These are phyloP conservation scores for Drepana falcataria DNA, from an alignment of 2,888 invertebrate species.

Conservation along the genomic window DNA sequence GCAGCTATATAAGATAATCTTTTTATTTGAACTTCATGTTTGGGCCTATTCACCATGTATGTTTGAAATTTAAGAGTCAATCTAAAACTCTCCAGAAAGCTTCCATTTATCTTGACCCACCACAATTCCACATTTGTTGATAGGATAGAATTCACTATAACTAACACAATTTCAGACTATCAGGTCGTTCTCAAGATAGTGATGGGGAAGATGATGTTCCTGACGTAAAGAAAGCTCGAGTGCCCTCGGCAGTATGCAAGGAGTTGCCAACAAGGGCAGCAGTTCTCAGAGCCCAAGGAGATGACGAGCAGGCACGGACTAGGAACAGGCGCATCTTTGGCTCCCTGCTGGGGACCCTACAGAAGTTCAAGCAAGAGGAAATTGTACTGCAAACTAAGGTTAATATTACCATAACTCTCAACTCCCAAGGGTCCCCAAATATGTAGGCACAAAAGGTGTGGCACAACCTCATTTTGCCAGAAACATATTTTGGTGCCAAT, in stretches of 20 bases:
- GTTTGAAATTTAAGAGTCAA: too few species aligned
- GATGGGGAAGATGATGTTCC: conserved; percentile 71
- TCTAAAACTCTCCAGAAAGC: too few species aligned
- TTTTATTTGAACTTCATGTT: too few species aligned
- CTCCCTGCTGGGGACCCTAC: conserved; percentile 94
- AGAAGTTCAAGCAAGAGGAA: conserved; percentile 97
- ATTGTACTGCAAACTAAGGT: conserved; percentile 90
- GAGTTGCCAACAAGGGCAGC: conserved; percentile 87
- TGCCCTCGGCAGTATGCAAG: conserved; percentile 87
- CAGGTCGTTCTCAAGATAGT: conserved; percentile 64
- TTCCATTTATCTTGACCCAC: too few species aligned
- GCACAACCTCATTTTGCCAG: too few species aligned
- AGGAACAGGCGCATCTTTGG: conserved; percentile 98
- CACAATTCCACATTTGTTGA: too few species aligned
- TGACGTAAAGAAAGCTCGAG: conserved; percentile 47
- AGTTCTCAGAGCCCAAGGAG: conserved; percentile 84
- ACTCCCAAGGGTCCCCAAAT: too few species aligned
- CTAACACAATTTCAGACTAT: conserved; percentile 39
- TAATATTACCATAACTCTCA: neutral
- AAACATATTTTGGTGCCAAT: too few species aligned
- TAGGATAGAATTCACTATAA: too few species aligned
- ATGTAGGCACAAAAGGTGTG: too few species aligned
- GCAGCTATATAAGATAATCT: too few species aligned
- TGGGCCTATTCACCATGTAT: too few species aligned
- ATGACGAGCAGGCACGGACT: conserved; percentile 87